Evolutionary conservation across 2,797 vertebrate genomes (phyloP), one percentile per base, ranked within the genome.

Genomic region (Malurus leucopterus): DNA sequence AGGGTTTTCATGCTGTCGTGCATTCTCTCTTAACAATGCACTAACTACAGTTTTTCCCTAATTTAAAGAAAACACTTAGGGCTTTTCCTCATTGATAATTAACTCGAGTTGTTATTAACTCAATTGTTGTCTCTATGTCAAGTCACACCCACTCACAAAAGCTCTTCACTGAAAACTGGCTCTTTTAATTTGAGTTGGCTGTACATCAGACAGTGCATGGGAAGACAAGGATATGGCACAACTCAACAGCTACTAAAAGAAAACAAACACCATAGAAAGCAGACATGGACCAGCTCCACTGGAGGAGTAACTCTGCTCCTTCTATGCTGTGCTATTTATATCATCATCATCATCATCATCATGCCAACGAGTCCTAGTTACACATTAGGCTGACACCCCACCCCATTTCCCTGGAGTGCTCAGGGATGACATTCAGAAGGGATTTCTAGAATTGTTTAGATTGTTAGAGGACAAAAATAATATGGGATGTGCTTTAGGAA

Each of bases 181-280:
- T 93, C 86, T 93, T 94, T 91, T 95, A 95, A 95, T 94, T 94
- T 92, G 90, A 64, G 90, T 91, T 95, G 91, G 95, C 95, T 17
- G 21, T 77, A 95, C 90, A 95, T 95, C 95, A 94, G 90, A 95
- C 80, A 55, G 50, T 1, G 16, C 81, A 70, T 9, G 70, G 88
- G 57, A 93, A 86, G 89, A 81, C 74, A 59, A 84, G 90, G 90
- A 82, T 79, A 91, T 43, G 54, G 91, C 93, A 91, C 90, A 93
- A 79, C 77, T 77, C 84, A 81, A 77, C 64, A 91, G 54, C 64
- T 86, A 51, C 88, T 34, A 74, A 92, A 92, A 82, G 86, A 93
- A 95, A 94, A 95, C 75, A 95, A 93, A 91, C 92, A 95, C 71
- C 84, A 65, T 92, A 70, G 92, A 93, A 90, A 92, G 93, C 78